Base-by-base conservation (phyloP, 2,113 vertebrate genomes). In the Strix aluco region DNA sequence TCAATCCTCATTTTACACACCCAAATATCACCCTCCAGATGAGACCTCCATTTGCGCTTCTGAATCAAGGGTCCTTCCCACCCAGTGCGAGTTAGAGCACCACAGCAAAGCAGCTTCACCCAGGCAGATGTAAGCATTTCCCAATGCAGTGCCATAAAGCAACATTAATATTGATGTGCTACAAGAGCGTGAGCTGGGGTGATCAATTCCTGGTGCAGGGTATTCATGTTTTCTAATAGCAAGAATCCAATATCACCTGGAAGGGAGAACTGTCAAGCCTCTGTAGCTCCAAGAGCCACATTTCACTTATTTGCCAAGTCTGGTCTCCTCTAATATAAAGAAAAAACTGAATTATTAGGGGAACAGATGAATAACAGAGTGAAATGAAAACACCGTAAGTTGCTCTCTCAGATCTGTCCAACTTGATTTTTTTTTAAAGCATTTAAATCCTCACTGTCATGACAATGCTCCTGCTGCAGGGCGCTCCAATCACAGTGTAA, bases 191-290 rank as follows among this genome's bases (percentile, higher is more conserved):
- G 12, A 89, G 86, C 49, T 46, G 23, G 47, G 80, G 62, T 59
- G 85, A 92, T 62, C 36, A 23, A 75, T 88, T 89, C 94, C 92
- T 86, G 75, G 59, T 71, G 55, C 57, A 58, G 92, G 82, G 73
- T 51, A 79, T 58, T 96, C 10, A 1, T 93, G 62, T 87, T 96
- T 96, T 87, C 84, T 32, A 91, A 86, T 9, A 88, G 96, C 73
- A 95, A 88, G 71, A 93, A 95, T 89, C 95, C 96, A 97, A 16
- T 86, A 94, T 87, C 94, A 88, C 94, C 87, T 54, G 12, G 57
- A 96, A 96, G 15, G 19, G 32, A 93, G 81, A 87, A 7, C 40
- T 46, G 85, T 51, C 66, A 91, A 87, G 95, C 77, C 75, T 77
- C 92, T 67, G 40, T 62, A 93, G 61, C 79, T 89, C 89, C 90